phyloP scores from a whole-genome alignment of 30 jellyfish, hydroid and myxozoan species.

The Sanderia malayensis region DNA sequence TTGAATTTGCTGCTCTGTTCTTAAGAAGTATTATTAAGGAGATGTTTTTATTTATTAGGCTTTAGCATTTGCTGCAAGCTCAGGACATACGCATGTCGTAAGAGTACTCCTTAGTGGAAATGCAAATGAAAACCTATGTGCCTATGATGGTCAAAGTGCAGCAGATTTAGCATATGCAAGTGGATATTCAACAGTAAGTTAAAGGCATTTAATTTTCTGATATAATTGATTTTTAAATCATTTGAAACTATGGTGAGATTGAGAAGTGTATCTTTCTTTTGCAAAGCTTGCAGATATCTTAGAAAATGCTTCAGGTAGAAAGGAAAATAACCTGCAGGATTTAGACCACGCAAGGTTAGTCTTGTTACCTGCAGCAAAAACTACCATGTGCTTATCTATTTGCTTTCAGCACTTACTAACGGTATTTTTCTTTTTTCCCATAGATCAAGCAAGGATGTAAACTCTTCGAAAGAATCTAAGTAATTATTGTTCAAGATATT shows the following conservation, averaged over 20 bases:
- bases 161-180: slow-evolving; percentile 82
- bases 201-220: neutral
- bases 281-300: slow-evolving; percentile 33
- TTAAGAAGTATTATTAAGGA: too few relatives aligned
- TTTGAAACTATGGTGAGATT: too few relatives aligned
- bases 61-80: slow-evolving; percentile 70
- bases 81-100: slow-evolving; percentile 69
- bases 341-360: too few relatives aligned
- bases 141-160: slow-evolving; percentile 84
- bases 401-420: too few relatives aligned
- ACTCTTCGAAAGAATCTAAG: neutral
- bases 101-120: slow-evolving; percentile 43
- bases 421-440: neutral
- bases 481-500: too few relatives aligned
- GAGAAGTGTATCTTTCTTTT: too few relatives aligned
- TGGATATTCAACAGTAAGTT: slow-evolving; percentile 63
- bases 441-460: neutral
- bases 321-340: neutral
- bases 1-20: too few relatives aligned
- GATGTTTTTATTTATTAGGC: slow-evolving; percentile 47
- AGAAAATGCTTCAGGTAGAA: slow-evolving; percentile 5
- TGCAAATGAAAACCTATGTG: slow-evolving; percentile 47
- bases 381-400: too few relatives aligned
- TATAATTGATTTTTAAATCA: too few relatives aligned
- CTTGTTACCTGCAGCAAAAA: too few relatives aligned